Percentiles rank a stretch among this genome's conserved stretches.
These are phyloP conservation scores for Calyptommatus sinebrachiatus DNA, from an alignment of 2,113 vertebrate species.

Conservation along the genomic window DNA sequence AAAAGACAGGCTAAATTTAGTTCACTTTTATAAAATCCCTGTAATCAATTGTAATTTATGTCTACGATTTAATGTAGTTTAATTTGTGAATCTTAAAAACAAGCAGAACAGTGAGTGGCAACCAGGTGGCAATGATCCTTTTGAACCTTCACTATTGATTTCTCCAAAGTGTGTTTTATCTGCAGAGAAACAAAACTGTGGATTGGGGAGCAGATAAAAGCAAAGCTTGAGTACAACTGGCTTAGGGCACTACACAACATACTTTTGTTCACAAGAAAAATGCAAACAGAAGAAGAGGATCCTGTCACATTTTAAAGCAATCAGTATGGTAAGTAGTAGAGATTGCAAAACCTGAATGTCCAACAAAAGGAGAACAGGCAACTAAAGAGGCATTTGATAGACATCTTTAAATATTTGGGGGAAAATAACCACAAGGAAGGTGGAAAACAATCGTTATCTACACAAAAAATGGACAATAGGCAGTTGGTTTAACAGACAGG, in stretches of 20 bases:
- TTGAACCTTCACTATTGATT: too few relatives aligned
- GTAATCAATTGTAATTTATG: too few relatives aligned
- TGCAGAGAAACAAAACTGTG: too few relatives aligned
- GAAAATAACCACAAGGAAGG: not conserved
- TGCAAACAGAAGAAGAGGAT: not conserved
- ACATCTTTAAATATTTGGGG: slow-evolving; percentile 17
- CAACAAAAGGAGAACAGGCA: not conserved
- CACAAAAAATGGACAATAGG: not conserved
- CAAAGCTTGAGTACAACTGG: too few relatives aligned
- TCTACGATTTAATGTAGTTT: too few relatives aligned
- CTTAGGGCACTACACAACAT: not conserved
- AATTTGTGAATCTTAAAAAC: too few relatives aligned
- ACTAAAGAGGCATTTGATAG: not conserved
- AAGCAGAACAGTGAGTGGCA: too few relatives aligned
- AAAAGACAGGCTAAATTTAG: too few relatives aligned
- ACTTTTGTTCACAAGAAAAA: not conserved
- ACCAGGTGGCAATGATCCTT: too few relatives aligned
- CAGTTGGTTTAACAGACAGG: slow-evolving; percentile 7
- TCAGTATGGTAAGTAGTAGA: not conserved
- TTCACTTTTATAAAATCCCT: too few relatives aligned
- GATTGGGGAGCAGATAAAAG: too few relatives aligned
- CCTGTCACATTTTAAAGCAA: not conserved
- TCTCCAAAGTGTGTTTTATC: too few relatives aligned
- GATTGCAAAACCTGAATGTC: slow-evolving; percentile 3
- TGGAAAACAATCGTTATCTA: slow-evolving; percentile 15